Evolutionary conservation across 2,888 invertebrate genomes (phyloP).

Genomic region (Clivina fossor): DNA sequence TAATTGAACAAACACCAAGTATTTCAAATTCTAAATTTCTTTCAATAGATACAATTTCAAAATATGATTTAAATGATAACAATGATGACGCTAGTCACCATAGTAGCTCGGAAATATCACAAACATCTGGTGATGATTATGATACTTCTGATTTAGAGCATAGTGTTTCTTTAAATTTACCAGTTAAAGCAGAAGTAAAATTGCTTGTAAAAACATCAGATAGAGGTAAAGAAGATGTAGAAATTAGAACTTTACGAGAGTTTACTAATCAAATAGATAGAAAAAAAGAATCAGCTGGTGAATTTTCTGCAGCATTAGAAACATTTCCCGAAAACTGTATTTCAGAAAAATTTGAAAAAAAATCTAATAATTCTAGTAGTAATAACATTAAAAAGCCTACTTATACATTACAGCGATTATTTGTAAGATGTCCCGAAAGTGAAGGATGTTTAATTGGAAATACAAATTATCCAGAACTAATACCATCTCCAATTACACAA

Average conservation of each 20-base stretch:
- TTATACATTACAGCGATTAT: slow-evolving; percentile 49
- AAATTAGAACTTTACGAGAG: slow-evolving; percentile 54
- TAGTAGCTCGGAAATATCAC: slow-evolving; percentile 41
- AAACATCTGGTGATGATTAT: slow-evolving; percentile 42
- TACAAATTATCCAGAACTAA: slow-evolving; percentile 45
- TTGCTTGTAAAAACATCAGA: slow-evolving; percentile 56
- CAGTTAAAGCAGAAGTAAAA: slow-evolving; percentile 56
- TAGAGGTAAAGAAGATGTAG: slow-evolving; percentile 55
- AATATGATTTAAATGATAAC: slow-evolving; percentile 6
- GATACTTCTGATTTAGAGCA: slow-evolving; percentile 43
- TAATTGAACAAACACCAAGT: not conserved
- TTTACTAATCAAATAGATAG: slow-evolving; percentile 44
- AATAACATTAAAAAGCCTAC: slow-evolving; percentile 42
- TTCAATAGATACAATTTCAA: not conserved
- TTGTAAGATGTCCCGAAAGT: slow-evolving; percentile 46
- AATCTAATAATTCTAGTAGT: slow-evolving; percentile 7
- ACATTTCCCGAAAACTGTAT: slow-evolving; percentile 43
- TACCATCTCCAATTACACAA: slow-evolving; percentile 45
- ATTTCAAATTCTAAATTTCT: not conserved
- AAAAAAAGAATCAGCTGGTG: slow-evolving; percentile 36
- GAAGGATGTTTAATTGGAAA: slow-evolving; percentile 6
- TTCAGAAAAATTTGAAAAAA: too few relatives aligned
- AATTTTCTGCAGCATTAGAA: slow-evolving; percentile 28
- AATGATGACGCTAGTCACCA: slow-evolving; percentile 19
- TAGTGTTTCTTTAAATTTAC: slow-evolving; percentile 7